Percentiles rank a stretch among this genome's conserved stretches.
Conservation (phyloP, 1,140 invertebrate species). For the Palaemon carinicauda region DNA sequence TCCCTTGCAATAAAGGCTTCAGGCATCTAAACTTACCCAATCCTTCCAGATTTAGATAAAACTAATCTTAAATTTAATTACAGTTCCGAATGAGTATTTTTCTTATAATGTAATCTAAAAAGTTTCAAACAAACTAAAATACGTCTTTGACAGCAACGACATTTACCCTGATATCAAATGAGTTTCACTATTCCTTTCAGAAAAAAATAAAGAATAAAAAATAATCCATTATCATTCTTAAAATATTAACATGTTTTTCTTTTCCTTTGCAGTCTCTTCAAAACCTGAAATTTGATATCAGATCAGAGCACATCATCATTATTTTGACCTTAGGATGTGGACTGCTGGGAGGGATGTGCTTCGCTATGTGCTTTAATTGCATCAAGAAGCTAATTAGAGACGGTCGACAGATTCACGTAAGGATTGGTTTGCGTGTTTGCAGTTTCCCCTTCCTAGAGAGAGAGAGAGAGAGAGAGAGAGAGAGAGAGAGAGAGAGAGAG, state of each 20-base stretch:
- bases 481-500: background rate
- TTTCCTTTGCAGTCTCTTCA: constrained; percentile 28
- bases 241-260: no score
- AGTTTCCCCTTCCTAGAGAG: background rate
- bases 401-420: constrained; percentile 80
- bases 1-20: no score
- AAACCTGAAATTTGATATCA: constrained; percentile 56
- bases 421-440: constrained; percentile 32
- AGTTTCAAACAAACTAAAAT: no score
- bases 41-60: no score
- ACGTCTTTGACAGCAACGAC: background rate
- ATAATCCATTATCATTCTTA: no score
- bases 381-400: constrained; percentile 83
- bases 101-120: no score
- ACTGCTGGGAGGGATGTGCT: constrained; percentile 86
- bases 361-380: constrained; percentile 85
- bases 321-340: constrained; percentile 89
- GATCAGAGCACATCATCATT: constrained; percentile 79
- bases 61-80: no score
- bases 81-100: no score
- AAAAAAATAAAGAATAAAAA: no score
- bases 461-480: background rate
- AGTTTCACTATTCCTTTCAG: no score
- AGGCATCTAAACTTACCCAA: no score
- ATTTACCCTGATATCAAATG: no score